phyloP scores from a whole-genome alignment of 2,113 vertebrate species.

The Conger conger region DNA sequence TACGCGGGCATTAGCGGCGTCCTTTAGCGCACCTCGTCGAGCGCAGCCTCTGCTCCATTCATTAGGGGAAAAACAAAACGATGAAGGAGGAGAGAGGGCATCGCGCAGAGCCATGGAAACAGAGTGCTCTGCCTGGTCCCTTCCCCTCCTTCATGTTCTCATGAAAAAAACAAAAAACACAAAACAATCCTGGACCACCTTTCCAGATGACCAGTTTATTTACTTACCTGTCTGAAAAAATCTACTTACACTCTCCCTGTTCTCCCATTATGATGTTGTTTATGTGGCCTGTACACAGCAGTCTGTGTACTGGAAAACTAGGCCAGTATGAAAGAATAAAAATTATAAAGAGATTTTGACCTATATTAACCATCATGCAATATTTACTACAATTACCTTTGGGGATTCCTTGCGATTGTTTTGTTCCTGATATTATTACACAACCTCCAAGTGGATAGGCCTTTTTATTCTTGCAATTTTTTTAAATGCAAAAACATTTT shows the following conservation, averaged over 20 bases:
- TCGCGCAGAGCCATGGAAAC: conserved; percentile 33
- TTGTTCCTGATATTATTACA: not conserved
- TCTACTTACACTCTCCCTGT: not conserved
- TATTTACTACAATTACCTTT: not conserved
- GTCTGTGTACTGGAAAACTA: not conserved
- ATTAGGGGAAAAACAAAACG: conserved; percentile 11
- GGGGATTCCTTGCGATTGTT: not conserved
- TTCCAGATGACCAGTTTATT: conserved; percentile 1
- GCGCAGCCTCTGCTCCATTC: conserved; percentile 5
- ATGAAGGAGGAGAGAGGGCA: not conserved
- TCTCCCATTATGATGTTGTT: not conserved
- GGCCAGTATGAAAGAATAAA: no score
- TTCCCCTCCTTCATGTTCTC: not conserved
- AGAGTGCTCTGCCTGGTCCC: conserved; percentile 24
- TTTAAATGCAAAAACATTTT: no score
- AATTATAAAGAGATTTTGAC: not conserved
- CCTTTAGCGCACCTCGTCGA: not conserved
- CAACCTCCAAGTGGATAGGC: no score
- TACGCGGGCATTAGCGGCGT: conserved; percentile 10
- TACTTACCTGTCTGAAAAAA: not conserved
- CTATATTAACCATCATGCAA: not conserved
- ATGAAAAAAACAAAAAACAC: not conserved
- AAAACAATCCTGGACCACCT: conserved; percentile 15
- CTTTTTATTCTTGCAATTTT: no score
- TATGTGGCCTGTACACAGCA: not conserved